phyloP scores from a whole-genome alignment of 2,797 vertebrate species.

The Odontamblyopus lacepedii region DNA sequence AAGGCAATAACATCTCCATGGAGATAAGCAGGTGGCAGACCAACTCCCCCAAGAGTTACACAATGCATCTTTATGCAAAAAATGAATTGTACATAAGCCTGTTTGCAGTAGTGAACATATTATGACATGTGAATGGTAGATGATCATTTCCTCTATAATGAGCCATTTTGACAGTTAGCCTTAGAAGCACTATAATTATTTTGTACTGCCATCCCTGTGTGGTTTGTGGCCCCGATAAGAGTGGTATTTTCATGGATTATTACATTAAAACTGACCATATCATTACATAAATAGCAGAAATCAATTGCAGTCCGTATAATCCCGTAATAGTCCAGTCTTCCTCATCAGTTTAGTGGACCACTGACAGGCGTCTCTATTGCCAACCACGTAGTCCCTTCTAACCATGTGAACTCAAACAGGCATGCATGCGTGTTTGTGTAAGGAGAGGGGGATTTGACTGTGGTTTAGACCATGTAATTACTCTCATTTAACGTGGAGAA shows the following conservation, averaged over 20 bases:
- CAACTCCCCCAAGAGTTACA: not conserved
- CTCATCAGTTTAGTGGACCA: conserved; percentile 69
- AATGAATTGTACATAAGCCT: not conserved
- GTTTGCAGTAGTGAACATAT: not conserved
- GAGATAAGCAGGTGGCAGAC: not conserved
- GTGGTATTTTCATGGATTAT: not conserved
- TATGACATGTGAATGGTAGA: not conserved
- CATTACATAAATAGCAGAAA: conserved; percentile 8
- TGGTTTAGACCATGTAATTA: conserved; percentile 74
- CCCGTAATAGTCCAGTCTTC: conserved; percentile 64
- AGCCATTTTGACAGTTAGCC: not conserved
- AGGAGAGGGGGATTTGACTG: conserved; percentile 67
- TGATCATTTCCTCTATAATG: not conserved
- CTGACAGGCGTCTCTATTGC: conserved; percentile 44
- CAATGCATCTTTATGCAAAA: not conserved
- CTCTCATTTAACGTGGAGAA: conserved; percentile 64
- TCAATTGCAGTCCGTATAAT: conserved; percentile 32
- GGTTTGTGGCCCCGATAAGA: conserved; percentile 8
- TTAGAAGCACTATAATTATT: not conserved
- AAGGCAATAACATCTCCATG: not conserved
- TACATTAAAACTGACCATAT: conserved; percentile 1
- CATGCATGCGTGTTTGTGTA: conserved; percentile 18
- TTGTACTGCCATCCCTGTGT: not conserved
- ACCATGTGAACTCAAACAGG: conserved; percentile 19
- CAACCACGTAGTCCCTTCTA: conserved; percentile 31